phyloP scores from a whole-genome alignment of 2,797 vertebrate genomes.

The Poeciliopsis infans region DNA sequence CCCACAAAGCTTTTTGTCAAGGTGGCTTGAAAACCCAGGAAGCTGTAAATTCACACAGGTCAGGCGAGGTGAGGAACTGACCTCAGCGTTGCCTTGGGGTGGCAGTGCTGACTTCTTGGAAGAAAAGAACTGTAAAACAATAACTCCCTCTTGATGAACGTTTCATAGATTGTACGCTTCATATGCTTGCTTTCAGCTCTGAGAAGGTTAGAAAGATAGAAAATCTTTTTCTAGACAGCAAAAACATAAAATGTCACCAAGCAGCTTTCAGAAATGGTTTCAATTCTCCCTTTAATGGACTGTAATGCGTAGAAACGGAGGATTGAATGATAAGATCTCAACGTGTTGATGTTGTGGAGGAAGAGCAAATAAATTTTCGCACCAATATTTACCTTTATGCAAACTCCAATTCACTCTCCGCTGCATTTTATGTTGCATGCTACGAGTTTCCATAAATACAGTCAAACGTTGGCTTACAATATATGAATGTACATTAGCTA shows the following conservation, averaged over 20 bases:
- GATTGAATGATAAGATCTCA: slow-evolving; percentile 22
- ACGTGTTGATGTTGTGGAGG: slow-evolving; percentile 18
- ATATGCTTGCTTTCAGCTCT: slow-evolving; percentile 10
- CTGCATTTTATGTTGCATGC: not conserved
- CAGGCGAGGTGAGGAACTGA: slow-evolving; percentile 60
- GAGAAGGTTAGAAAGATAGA: slow-evolving; percentile 24
- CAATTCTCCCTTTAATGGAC: slow-evolving; percentile 52
- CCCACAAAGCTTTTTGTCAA: slow-evolving; percentile 29
- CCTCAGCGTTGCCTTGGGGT: slow-evolving; percentile 32
- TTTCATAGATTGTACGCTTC: not conserved
- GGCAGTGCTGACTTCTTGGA: slow-evolving; percentile 1
- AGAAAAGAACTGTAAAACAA: not conserved
- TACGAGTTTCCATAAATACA: slow-evolving; percentile 18
- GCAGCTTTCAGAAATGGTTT: slow-evolving; percentile 16
- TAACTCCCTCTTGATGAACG: not conserved
- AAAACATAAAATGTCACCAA: no score
- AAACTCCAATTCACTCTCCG: slow-evolving; percentile 1
- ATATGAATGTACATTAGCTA: slow-evolving; percentile 33
- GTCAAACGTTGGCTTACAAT: not conserved
- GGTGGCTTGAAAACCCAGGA: slow-evolving; percentile 34
- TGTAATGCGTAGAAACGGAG: slow-evolving; percentile 28
- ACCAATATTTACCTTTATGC: slow-evolving; percentile 3
- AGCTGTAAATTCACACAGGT: slow-evolving; percentile 62
- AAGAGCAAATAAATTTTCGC: slow-evolving; percentile 19
- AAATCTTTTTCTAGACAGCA: slow-evolving; percentile 21